These are phyloP conservation scores for Rutilus rutilus DNA, from an alignment of 2,113 vertebrate species.

Conservation along the genomic window DNA sequence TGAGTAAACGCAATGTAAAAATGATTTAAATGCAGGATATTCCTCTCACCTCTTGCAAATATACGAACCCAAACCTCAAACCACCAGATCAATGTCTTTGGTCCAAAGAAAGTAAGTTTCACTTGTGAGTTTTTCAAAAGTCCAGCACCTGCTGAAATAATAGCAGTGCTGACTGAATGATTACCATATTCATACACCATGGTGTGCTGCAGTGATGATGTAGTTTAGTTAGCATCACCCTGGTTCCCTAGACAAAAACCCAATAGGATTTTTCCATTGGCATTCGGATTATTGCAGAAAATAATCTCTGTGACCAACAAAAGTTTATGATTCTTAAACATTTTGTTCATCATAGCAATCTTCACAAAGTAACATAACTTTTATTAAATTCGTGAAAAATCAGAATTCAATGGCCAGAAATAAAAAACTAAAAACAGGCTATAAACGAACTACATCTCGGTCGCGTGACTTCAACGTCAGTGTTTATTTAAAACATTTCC, in stretches of 20 bases:
- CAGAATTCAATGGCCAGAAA: not conserved
- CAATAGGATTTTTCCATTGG: not conserved
- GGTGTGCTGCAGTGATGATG: not conserved
- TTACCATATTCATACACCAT: not conserved
- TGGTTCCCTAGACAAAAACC: not conserved
- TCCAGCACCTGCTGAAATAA: slow-evolving; percentile 42
- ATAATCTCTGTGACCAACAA: not conserved
- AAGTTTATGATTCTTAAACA: not conserved
- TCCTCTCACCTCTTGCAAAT: not conserved
- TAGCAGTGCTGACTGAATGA: not conserved
- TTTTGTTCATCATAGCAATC: not conserved
- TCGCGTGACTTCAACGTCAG: not conserved
- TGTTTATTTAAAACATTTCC: too few species aligned
- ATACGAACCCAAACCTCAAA: slow-evolving; percentile 3
- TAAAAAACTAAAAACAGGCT: not conserved
- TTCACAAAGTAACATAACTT: not conserved
- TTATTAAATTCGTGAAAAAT: not conserved
- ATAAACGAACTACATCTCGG: not conserved
- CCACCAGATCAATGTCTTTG: slow-evolving; percentile 15
- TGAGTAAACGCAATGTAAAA: not conserved
- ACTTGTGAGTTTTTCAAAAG: not conserved
- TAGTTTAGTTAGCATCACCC: not conserved
- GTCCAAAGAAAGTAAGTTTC: slow-evolving; percentile 28
- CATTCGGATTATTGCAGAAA: not conserved
- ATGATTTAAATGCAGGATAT: not conserved